These are phyloP conservation scores for Astropecten irregularis DNA, from an alignment of 53 echinoderm and acorn worm genomes.

Conservation along the genomic window DNA sequence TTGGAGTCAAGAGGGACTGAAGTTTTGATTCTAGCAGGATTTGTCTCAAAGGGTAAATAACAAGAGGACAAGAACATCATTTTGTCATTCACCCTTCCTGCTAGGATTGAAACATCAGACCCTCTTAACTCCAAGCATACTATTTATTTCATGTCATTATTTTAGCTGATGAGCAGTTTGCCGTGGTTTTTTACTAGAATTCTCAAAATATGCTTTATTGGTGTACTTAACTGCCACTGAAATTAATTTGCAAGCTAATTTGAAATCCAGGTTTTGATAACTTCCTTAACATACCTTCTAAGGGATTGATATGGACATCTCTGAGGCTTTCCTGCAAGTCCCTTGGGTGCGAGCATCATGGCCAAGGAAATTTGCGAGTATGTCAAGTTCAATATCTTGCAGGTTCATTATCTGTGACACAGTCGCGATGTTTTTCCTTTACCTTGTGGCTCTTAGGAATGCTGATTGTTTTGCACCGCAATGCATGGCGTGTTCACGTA, in stretches of 20 bases:
- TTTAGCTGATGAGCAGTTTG: too few species aligned
- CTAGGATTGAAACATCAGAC: too few species aligned
- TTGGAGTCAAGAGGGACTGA: not conserved
- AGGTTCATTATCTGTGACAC: conserved; percentile 73
- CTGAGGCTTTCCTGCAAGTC: not conserved
- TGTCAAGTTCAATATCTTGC: conserved; percentile 71
- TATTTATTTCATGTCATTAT: too few species aligned
- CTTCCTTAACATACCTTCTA: not conserved
- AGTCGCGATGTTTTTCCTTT: conserved; percentile 61
- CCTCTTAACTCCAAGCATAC: too few species aligned
- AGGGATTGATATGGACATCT: not conserved
- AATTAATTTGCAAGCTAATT: not conserved
- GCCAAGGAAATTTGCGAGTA: conserved; percentile 72
- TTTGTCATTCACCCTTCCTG: too few species aligned
- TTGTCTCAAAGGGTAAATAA: too few species aligned
- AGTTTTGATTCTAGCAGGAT: too few species aligned
- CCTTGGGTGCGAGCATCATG: conserved; percentile 45
- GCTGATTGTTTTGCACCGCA: conserved; percentile 58
- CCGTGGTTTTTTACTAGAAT: too few species aligned
- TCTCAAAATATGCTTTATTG: not conserved
- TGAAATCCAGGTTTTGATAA: not conserved
- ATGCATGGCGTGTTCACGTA: conserved; percentile 36
- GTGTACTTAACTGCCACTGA: not conserved
- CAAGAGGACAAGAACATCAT: too few species aligned
- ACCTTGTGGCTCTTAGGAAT: conserved; percentile 54